Evolutionary conservation across 2,113 vertebrate genomes (phyloP).

Genomic region (Rhynchomys soricoides): DNA sequence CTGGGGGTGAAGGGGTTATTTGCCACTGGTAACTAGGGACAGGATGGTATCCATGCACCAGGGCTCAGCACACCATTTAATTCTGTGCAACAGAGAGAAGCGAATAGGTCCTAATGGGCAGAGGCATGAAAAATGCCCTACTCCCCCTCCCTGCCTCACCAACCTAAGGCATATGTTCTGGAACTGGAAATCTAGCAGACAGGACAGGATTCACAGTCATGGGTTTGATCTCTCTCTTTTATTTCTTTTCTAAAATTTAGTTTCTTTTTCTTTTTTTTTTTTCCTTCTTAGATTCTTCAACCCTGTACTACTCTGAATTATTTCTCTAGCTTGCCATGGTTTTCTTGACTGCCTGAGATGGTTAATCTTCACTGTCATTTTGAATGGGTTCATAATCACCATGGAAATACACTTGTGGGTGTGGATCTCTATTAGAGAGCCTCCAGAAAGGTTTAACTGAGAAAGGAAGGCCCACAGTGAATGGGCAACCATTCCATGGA

Average conservation of each 20-base stretch:
- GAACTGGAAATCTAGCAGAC: slow-evolving; percentile 62
- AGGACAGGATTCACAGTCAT: slow-evolving; percentile 1
- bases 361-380: background rate
- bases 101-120: slow-evolving; percentile 74
- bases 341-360: background rate
- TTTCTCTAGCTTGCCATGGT: background rate
- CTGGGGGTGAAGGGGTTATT: slow-evolving; percentile 58
- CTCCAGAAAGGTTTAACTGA: background rate
- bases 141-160: slow-evolving; percentile 75
- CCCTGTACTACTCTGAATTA: background rate
- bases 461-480: background rate
- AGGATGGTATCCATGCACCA: slow-evolving; percentile 58
- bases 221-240: slow-evolving; percentile 40
- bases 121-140: slow-evolving; percentile 72
- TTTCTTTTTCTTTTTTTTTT: slow-evolving; percentile 24
- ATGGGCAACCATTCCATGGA: background rate
- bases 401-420: background rate
- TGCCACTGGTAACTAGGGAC: slow-evolving; percentile 55
- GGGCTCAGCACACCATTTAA: slow-evolving; percentile 72
- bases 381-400: background rate
- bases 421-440: background rate
- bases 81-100: slow-evolving; percentile 72
- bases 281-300: slow-evolving; percentile 52
- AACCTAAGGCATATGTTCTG: slow-evolving; percentile 61
- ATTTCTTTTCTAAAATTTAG: slow-evolving; percentile 36